Conservation (phyloP, 2,113 vertebrate species). For the Ochotona curzoniae region DNA sequence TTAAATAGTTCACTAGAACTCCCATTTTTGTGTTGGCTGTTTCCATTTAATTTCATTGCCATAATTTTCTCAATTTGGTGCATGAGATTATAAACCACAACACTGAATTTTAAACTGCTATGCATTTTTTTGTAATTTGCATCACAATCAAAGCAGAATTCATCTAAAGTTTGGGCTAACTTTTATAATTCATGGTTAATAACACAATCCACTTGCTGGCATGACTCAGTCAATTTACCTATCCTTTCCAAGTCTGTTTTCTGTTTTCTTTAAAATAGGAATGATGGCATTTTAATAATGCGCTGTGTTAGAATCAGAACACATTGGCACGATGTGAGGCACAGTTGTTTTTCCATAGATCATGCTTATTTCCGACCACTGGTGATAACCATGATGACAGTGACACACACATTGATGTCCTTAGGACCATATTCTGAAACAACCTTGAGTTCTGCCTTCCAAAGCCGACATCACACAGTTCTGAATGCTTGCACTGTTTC, state of each 20-base stretch:
- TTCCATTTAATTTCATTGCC: neutral
- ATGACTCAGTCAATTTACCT: neutral
- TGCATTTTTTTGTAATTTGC: constrained; percentile 1
- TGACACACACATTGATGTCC: neutral
- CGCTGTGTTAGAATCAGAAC: neutral
- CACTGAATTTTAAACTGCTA: neutral
- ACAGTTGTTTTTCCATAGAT: neutral
- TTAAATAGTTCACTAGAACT: neutral
- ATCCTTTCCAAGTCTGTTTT: neutral
- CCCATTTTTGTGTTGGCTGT: neutral
- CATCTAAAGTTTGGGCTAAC: constrained; percentile 9
- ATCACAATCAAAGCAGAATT: constrained; percentile 37
- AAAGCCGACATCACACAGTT: neutral
- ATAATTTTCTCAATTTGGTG: neutral
- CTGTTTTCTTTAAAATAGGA: neutral
- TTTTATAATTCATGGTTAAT: neutral
- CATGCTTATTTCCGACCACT: neutral
- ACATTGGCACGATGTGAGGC: neutral
- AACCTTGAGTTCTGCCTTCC: neutral
- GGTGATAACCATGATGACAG: neutral
- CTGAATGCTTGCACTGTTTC: neutral
- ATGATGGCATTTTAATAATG: neutral
- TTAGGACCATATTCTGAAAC: neutral
- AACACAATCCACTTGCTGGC: neutral
- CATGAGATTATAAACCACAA: neutral